These are phyloP conservation scores for Alosa sapidissima DNA, from an alignment of 2,797 vertebrate species.

Conservation along the genomic window DNA sequence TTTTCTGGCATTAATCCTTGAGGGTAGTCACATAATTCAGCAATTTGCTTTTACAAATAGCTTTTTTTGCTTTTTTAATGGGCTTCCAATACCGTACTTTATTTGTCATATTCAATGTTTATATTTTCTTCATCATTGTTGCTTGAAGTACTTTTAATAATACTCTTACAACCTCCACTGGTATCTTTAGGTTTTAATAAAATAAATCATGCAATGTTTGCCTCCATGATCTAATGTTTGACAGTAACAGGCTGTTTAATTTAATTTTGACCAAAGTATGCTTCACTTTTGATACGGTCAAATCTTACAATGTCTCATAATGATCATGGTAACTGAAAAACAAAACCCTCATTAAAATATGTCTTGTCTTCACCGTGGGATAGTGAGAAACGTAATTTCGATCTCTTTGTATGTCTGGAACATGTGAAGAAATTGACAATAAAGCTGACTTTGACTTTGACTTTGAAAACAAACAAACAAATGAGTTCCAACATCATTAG, in stretches of 20 bases:
- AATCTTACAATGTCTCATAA: neutral
- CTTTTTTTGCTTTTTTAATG: neutral
- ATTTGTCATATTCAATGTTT: too few species aligned
- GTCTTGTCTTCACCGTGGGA: too few species aligned
- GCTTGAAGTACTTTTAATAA: neutral
- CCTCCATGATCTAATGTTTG: neutral
- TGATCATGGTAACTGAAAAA: neutral
- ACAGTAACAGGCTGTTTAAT: neutral
- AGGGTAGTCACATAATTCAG: neutral
- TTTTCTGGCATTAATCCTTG: neutral
- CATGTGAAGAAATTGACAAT: too few species aligned
- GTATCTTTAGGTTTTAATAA: too few species aligned
- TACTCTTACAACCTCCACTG: too few species aligned
- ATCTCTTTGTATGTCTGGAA: too few species aligned
- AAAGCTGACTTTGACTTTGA: too few species aligned
- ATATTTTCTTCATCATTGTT: neutral
- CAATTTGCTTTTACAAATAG: neutral
- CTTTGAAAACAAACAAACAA: neutral
- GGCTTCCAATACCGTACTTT: neutral
- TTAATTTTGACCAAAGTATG: neutral
- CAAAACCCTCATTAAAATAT: neutral
- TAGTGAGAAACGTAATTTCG: too few species aligned
- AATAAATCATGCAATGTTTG: neutral
- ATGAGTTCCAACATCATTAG: conserved; percentile 3
- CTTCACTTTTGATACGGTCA: neutral